Percentiles rank a stretch among this genome's conserved stretches.
phyloP scores from a whole-genome alignment of 2,797 vertebrate species.

The Argentina silus region DNA sequence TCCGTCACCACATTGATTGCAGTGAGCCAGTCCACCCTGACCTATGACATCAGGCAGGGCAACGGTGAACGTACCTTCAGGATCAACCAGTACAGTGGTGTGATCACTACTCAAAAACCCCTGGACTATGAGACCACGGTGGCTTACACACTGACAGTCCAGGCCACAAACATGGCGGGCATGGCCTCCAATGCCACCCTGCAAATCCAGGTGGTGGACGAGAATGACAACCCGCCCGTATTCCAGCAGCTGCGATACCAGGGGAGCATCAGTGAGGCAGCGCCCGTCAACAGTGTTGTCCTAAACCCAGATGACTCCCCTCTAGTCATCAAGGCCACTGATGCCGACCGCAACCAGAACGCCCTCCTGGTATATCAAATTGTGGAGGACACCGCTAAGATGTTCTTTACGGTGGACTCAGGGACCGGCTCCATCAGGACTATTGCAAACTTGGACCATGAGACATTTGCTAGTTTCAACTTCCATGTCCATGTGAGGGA shows the following conservation, averaged over 20 bases:
- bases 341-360: constrained; percentile 93
- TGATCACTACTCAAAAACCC: constrained; percentile 85
- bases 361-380: constrained; percentile 94
- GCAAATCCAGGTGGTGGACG: constrained; percentile 87
- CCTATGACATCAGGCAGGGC: constrained; percentile 91
- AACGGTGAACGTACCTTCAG: constrained; percentile 83
- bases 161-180: constrained; percentile 96
- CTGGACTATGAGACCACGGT: constrained; percentile 87
- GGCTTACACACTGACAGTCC: constrained; percentile 84
- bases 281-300: constrained; percentile 90
- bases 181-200: constrained; percentile 91
- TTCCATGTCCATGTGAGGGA: constrained; percentile 96
- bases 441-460: constrained; percentile 91
- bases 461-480: constrained; percentile 85
- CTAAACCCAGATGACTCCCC: constrained; percentile 83
- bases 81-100: constrained; percentile 96
- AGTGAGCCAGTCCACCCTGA: constrained; percentile 90
- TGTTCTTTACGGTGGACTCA: constrained; percentile 93
- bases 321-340: constrained; percentile 89
- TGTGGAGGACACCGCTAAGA: constrained; percentile 92
- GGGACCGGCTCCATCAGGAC: constrained; percentile 96
- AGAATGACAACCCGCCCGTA: constrained; percentile 93
- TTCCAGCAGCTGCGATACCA: constrained; percentile 89
- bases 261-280: constrained; percentile 92
- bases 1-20: constrained; percentile 88